These are phyloP conservation scores for Peromyscus nudipes DNA, from an alignment of 2,797 vertebrate genomes.

Conservation along the genomic window DNA sequence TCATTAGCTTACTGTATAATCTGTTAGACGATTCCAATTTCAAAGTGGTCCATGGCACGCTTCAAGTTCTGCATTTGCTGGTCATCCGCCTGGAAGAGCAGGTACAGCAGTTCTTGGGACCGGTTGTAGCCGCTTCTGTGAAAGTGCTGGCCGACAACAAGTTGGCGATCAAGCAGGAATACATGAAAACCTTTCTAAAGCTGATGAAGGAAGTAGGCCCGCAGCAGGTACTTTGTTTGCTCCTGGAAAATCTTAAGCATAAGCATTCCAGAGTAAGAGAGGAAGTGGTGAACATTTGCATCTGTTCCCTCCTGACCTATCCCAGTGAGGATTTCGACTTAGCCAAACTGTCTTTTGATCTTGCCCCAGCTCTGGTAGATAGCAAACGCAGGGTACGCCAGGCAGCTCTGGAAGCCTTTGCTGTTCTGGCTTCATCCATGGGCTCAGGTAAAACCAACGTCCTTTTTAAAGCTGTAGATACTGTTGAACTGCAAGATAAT, in stretches of 20 bases:
- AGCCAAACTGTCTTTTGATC: slow-evolving; percentile 90
- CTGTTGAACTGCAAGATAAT: slow-evolving; percentile 91
- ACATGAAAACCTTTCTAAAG: slow-evolving; percentile 91
- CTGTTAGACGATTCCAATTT: slow-evolving; percentile 94
- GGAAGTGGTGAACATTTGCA: slow-evolving; percentile 93
- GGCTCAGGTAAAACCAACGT: slow-evolving; percentile 90
- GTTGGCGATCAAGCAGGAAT: slow-evolving; percentile 91
- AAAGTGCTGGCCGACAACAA: slow-evolving; percentile 93
- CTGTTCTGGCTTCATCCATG: slow-evolving; percentile 91
- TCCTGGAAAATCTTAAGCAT: slow-evolving; percentile 91
- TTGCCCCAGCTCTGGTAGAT: slow-evolving; percentile 93
- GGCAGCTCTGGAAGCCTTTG: slow-evolving; percentile 93
- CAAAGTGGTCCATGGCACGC: slow-evolving; percentile 92
- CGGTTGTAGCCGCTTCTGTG: slow-evolving; percentile 90
- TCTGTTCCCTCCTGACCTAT: slow-evolving; percentile 91
- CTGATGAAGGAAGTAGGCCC: slow-evolving; percentile 92
- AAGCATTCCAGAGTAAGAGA: slow-evolving; percentile 92
- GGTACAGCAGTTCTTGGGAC: slow-evolving; percentile 89
- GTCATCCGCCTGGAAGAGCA: slow-evolving; percentile 90
- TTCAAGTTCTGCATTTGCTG: slow-evolving; percentile 92
- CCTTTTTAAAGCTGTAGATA: slow-evolving; percentile 92
- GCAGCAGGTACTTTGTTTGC: slow-evolving; percentile 90
- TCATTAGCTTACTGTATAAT: slow-evolving; percentile 91
- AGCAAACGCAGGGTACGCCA: slow-evolving; percentile 93
- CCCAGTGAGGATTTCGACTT: slow-evolving; percentile 93